These are phyloP conservation scores for Macrobrachium rosenbergii DNA, from an alignment of 1,140 invertebrate species.

Conservation along the genomic window DNA sequence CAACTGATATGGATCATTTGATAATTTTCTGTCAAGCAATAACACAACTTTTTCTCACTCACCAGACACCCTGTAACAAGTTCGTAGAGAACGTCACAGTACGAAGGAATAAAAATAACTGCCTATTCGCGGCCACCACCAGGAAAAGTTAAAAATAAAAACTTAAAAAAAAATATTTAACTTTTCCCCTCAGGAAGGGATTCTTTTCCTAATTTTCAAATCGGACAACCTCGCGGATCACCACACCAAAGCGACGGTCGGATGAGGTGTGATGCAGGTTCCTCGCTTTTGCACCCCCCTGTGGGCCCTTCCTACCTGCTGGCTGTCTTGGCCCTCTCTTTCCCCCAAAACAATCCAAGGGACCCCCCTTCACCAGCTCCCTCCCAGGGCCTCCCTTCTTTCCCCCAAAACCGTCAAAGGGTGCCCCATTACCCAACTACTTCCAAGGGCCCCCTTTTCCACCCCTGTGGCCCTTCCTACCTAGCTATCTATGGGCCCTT, in stretches of 20 bases:
- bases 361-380: too few species aligned
- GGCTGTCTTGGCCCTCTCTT: background rate
- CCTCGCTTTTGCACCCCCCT: background rate
- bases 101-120: background rate
- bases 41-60: constrained; percentile 10
- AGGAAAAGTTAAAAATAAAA: background rate
- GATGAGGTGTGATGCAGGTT: constrained; percentile 14
- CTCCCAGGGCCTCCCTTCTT: too few species aligned
- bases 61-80: constrained; percentile 2
- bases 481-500: too few species aligned
- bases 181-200: constrained; percentile 1
- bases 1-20: background rate
- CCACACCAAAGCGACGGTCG: constrained; percentile 24
- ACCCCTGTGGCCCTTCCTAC: too few species aligned
- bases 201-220: background rate
- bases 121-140: background rate
- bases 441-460: too few species aligned
- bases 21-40: background rate
- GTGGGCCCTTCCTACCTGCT: background rate
- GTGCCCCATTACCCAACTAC: too few species aligned
- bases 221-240: constrained; percentile 17
- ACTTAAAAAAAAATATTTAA: background rate
- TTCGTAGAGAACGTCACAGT: background rate
- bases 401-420: too few species aligned
- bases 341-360: too few species aligned